Base-by-base conservation (phyloP, 2,113 vertebrate genomes). In the Mormyrus lacerda region DNA sequence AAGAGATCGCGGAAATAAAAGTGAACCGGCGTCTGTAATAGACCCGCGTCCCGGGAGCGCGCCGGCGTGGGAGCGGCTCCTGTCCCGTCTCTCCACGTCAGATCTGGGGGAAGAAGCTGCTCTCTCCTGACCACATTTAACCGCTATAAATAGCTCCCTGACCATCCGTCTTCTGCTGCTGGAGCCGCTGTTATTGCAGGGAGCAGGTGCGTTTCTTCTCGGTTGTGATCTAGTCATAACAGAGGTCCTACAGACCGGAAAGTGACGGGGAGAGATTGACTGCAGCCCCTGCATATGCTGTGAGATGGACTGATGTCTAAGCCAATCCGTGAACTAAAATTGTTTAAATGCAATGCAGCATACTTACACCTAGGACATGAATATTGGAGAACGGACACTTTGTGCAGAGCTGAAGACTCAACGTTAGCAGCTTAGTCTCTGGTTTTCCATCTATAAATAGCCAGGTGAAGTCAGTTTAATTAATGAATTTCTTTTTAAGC, bases 181-280 rank as follows among this genome's bases (percentile, higher is more conserved):
- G 42, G 8, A 19, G 73, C 51, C 44, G 53, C 55, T 89, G 55
- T 86, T 89, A 53, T 89, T 89, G 31, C 50, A 58, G 76, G 51
- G 35, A 89, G 76, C 50, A 76, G 51, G 50, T 83, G 35, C 69
- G 76, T 89, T 79, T 55, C 73, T 89, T 58, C 31, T 84, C 31
- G 79, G 50, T 39, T 27, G 44, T 13, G 83, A 73, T 84, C 44
- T 31, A 65, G 82, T 48, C 55, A 86, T 65, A 89, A 85, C 89
- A 89, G n/a, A 65, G 53, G 17, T 55, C 44, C 39, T 45, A n/a
- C 89, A 89, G 55, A 69, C 11, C 82, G 35, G 42, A 86, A 48
- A 85, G 45, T 69, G 21, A 31, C 8, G 24, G n/a, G 24, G 55
- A 21, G 76, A 89, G 42, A 55, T 1, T 24, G 39, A 39, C 13